These are phyloP conservation scores for Peromyscus melanophrys DNA, from an alignment of 2,797 vertebrate species.

Conservation along the genomic window DNA sequence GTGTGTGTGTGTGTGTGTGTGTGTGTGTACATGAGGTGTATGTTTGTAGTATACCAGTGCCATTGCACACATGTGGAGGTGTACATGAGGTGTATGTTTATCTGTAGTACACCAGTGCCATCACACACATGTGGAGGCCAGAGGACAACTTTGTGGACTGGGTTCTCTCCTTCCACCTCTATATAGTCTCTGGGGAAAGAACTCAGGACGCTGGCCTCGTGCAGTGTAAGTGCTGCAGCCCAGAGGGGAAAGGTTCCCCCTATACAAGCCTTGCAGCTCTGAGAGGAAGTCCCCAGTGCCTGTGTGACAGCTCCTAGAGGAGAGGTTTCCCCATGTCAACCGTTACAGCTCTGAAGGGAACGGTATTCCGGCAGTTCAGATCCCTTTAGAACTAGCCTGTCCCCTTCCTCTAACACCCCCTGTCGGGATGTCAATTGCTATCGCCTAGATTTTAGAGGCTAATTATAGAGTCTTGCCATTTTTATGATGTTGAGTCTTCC, in stretches of 20 bases:
- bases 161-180: neutral
- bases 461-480: neutral
- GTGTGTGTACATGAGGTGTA: neutral
- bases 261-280: too few relatives aligned
- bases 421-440: neutral
- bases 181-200: neutral
- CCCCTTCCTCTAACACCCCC: neutral
- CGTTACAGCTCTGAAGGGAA: neutral
- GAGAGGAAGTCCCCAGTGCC: too few relatives aligned
- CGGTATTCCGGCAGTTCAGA: neutral
- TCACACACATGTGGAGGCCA: neutral
- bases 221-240: neutral
- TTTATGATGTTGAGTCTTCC: neutral
- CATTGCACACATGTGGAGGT: neutral
- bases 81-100: neutral
- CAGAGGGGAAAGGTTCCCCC: neutral
- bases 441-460: neutral
- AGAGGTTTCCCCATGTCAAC: too few relatives aligned
- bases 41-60: neutral
- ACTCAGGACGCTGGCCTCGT: too few relatives aligned
- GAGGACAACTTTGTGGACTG: neutral
- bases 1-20: neutral
- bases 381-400: neutral
- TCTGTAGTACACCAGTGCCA: neutral
- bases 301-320: too few relatives aligned